Conservation (phyloP, 2,113 vertebrate genomes). For the Cephalopholis sonnerati region DNA sequence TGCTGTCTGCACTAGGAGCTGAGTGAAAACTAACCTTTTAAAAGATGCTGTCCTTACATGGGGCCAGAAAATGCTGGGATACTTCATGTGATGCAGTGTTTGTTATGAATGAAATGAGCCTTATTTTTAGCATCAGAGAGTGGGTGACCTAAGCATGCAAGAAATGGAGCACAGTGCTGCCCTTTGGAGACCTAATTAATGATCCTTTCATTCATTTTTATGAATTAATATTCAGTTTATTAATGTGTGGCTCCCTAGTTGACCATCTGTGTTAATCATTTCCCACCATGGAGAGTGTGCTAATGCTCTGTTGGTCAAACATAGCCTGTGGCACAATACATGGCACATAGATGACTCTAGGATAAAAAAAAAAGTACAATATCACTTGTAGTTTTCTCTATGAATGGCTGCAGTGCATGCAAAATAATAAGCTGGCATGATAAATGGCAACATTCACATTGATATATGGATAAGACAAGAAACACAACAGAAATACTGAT, state of each 20-base stretch:
- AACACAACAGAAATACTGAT: neutral
- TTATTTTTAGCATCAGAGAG: neutral
- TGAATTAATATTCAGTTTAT: constrained; percentile 22
- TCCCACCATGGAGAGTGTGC: neutral
- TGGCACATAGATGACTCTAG: constrained; percentile 3
- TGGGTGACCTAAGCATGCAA: constrained; percentile 6
- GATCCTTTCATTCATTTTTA: neutral
- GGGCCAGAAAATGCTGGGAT: neutral
- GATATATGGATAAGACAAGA: constrained; percentile 12
- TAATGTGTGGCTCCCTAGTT: neutral
- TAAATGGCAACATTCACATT: neutral
- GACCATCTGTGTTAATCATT: constrained; percentile 6
- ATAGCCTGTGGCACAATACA: neutral
- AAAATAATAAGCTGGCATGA: constrained; percentile 15
- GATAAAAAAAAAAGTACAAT: neutral
- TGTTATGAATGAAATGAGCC: neutral
- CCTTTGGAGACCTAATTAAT: constrained; percentile 1
- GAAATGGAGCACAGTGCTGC: constrained; percentile 16
- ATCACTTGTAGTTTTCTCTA: constrained; percentile 1
- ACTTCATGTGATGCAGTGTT: neutral
- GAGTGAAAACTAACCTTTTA: constrained; percentile 72
- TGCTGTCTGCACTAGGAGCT: constrained; percentile 52
- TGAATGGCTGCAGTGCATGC: constrained; percentile 23
- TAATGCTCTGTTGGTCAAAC: constrained; percentile 26
- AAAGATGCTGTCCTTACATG: constrained; percentile 12